Evolutionary conservation across 1,140 invertebrate species (phyloP).

Genomic region (Monochamus saltuarius): DNA sequence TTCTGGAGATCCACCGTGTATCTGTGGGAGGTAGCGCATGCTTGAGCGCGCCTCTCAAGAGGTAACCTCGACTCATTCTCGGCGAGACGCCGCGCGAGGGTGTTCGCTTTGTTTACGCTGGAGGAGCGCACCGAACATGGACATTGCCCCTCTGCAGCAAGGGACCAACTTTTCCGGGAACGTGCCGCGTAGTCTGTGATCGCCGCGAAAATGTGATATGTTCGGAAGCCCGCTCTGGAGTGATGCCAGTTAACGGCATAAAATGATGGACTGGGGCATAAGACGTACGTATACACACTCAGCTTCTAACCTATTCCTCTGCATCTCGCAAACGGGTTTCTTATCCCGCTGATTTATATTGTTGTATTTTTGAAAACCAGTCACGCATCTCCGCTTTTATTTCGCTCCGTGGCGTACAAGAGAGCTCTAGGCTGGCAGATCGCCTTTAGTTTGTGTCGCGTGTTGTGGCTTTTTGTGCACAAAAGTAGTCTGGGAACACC

Average conservation of each 20-base stretch:
- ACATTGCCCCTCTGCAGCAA: neutral
- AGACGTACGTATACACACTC: slow-evolving; percentile 67
- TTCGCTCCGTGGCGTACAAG: too few species aligned
- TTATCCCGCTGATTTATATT: slow-evolving; percentile 33
- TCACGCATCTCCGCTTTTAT: slow-evolving; percentile 19
- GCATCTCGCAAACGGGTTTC: slow-evolving; percentile 24
- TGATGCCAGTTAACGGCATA: slow-evolving; percentile 16
- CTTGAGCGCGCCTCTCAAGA: slow-evolving; percentile 20
- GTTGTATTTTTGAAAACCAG: slow-evolving; percentile 36
- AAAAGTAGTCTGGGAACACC: too few species aligned
- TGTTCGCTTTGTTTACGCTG: slow-evolving; percentile 14
- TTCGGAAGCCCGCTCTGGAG: neutral
- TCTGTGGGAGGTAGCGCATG: slow-evolving; percentile 23
- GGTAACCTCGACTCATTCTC: slow-evolving; percentile 21
- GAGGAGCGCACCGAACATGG: slow-evolving; percentile 10
- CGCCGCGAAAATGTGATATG: slow-evolving; percentile 4
- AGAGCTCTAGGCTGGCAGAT: too few species aligned
- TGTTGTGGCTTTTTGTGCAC: too few species aligned
- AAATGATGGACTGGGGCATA: slow-evolving; percentile 78
- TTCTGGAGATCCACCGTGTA: slow-evolving; percentile 3
- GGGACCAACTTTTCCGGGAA: neutral
- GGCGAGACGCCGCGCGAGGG: slow-evolving; percentile 22
- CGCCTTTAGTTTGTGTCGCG: too few species aligned
- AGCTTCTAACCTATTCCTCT: too few species aligned
- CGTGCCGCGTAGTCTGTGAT: neutral